phyloP scores from a whole-genome alignment of 2,113 vertebrate species.

The Pterocles burchelli region DNA sequence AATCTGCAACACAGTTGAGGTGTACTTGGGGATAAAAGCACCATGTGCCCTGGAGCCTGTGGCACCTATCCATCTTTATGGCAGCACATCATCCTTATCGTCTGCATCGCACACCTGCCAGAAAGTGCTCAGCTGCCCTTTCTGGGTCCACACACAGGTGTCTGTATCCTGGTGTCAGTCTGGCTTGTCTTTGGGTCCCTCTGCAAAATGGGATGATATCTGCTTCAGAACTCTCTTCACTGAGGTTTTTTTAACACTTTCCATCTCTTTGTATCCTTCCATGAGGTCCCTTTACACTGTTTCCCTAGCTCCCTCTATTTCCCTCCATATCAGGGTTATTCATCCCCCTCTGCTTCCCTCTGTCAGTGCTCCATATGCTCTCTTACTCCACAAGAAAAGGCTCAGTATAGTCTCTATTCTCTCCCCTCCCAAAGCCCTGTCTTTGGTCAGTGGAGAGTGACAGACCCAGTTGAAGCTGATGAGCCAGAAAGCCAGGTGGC shows the following conservation, averaged over 20 bases:
- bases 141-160: not conserved
- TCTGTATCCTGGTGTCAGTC: not conserved
- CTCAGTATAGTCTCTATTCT: not conserved
- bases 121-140: not conserved
- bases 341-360: not conserved
- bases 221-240: not conserved
- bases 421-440: not conserved
- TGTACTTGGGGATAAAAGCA: not conserved
- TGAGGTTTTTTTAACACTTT: not conserved
- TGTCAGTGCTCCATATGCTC: not conserved
- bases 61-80: not conserved
- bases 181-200: not conserved
- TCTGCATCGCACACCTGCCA: not conserved
- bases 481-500: rapidly evolving
- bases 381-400: not conserved
- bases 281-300: not conserved
- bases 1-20: not conserved
- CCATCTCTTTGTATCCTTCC: not conserved
- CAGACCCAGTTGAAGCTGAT: not conserved
- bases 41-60: not conserved
- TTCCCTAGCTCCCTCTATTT: not conserved
- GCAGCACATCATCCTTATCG: not conserved
- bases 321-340: rapidly evolving
- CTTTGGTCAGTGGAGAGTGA: not conserved
- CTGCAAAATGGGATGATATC: not conserved